Percentiles rank a stretch among this genome's conserved stretches.
phyloP scores from a whole-genome alignment of 2,888 invertebrate species.

The Lasioglossum lativentre region DNA sequence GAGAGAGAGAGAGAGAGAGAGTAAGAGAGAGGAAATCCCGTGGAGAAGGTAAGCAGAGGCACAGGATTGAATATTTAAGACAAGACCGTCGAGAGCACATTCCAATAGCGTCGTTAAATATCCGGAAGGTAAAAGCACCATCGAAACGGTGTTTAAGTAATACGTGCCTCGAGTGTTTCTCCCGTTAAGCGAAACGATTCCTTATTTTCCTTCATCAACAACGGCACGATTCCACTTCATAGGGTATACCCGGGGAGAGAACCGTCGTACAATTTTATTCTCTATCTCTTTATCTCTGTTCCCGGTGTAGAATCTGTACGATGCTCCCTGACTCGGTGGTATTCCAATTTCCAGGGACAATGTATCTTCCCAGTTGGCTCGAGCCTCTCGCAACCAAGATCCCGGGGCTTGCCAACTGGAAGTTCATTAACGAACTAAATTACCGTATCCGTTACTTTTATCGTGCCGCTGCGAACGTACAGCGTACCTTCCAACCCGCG shows the following conservation, averaged over 20 bases:
- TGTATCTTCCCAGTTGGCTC: slow-evolving; percentile 78
- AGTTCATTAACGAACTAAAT: slow-evolving; percentile 81
- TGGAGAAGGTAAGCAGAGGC: neutral
- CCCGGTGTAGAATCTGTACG: slow-evolving; percentile 52
- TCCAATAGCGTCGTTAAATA: slow-evolving; percentile 12
- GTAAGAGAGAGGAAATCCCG: neutral
- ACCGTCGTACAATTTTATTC: slow-evolving; percentile 56
- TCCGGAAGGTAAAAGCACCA: neutral
- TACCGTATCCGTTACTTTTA: slow-evolving; percentile 80
- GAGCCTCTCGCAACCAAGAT: slow-evolving; percentile 64
- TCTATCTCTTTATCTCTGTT: slow-evolving; percentile 61
- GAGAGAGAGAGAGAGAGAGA: neutral
- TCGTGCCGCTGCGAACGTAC: slow-evolving; percentile 70
- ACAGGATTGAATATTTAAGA: slow-evolving; percentile 6
- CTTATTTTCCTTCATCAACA: slow-evolving; percentile 36
- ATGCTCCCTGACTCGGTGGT: slow-evolving; percentile 64
- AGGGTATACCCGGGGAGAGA: slow-evolving; percentile 4
- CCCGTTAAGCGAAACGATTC: slow-evolving; percentile 27
- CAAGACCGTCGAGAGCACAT: slow-evolving; percentile 5
- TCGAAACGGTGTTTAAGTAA: slow-evolving; percentile 21
- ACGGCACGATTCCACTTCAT: slow-evolving; percentile 33
- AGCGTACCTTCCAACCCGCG: slow-evolving; percentile 56
- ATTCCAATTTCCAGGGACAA: slow-evolving; percentile 78
- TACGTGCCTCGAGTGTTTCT: slow-evolving; percentile 19
- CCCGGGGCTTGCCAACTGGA: slow-evolving; percentile 76